Evolutionary conservation across 2,888 invertebrate species (phyloP).

Genomic region (Hypsopygia costalis): DNA sequence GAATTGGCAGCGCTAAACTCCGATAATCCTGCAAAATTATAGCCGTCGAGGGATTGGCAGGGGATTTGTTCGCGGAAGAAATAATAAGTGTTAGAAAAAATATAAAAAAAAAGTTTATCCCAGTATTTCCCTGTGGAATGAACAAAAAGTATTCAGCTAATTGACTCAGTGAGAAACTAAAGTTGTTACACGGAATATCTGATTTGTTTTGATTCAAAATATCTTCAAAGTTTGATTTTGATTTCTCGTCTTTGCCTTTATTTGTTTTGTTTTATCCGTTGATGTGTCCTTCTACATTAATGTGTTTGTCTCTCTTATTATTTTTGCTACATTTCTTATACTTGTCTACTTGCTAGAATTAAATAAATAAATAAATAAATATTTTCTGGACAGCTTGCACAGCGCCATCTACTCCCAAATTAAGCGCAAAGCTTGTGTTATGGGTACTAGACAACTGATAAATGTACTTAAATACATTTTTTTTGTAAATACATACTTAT

Average conservation of each 20-base stretch:
- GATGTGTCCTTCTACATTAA: not conserved
- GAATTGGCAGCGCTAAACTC: conserved; percentile 6
- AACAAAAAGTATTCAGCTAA: conserved; percentile 14
- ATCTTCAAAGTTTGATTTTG: conserved; percentile 5
- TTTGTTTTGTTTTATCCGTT: not conserved
- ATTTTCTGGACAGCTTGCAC: too few species aligned
- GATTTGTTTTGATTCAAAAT: conserved; percentile 14
- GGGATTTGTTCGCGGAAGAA: conserved; percentile 4
- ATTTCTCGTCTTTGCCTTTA: conserved; percentile 1
- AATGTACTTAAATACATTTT: too few species aligned
- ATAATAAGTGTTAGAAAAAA: conserved; percentile 6
- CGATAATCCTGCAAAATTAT: conserved; percentile 1
- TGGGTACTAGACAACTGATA: too few species aligned
- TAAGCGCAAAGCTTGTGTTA: too few species aligned
- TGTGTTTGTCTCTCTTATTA: too few species aligned
- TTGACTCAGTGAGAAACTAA: conserved; percentile 16
- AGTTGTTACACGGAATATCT: conserved; percentile 16
- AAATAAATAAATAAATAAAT: too few species aligned
- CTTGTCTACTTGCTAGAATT: too few species aligned
- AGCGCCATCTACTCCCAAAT: too few species aligned
- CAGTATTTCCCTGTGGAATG: not conserved
- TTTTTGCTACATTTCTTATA: too few species aligned
- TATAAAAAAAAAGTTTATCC: conserved; percentile 3
- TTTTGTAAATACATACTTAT: too few species aligned
- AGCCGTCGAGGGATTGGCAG: conserved; percentile 7